Conservation (phyloP, 1,140 invertebrate genomes). For the Neodiprion virginianus region DNA sequence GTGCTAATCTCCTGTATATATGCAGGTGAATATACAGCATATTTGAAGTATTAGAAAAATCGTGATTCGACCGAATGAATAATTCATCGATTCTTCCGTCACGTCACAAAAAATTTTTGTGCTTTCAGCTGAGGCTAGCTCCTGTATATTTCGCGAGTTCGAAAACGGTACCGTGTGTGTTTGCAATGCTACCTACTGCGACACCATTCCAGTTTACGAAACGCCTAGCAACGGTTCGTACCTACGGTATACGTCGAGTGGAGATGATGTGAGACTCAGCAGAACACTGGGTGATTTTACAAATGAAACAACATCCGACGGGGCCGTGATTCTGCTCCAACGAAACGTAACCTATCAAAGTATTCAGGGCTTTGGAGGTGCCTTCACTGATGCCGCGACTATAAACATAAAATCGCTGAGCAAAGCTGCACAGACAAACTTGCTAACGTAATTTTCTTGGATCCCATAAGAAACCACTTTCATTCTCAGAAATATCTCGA, state of each 20-base stretch:
- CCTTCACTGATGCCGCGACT: constrained; percentile 84
- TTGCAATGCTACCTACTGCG: constrained; percentile 85
- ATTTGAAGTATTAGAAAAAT: too few species aligned
- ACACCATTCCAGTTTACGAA: constrained; percentile 65
- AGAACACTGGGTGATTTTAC: constrained; percentile 40
- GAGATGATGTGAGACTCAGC: constrained; percentile 62
- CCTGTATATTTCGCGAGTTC: constrained; percentile 41
- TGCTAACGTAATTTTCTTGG: constrained; percentile 64
- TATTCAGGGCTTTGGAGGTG: constrained; percentile 83
- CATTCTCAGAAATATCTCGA: constrained; percentile 1
- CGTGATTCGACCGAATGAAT: too few species aligned
- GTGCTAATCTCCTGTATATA: too few species aligned
- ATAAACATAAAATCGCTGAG: constrained; percentile 75
- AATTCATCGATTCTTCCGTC: too few species aligned
- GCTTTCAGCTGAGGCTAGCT: too few species aligned
- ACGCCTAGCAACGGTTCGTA: constrained; percentile 56
- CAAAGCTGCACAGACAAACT: constrained; percentile 60
- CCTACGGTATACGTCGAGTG: constrained; percentile 66
- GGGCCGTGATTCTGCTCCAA: constrained; percentile 28
- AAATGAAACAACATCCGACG: not conserved
- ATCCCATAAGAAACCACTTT: constrained; percentile 9
- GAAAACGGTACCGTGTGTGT: constrained; percentile 75
- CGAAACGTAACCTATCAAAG: constrained; percentile 59
- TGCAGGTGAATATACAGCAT: too few species aligned
- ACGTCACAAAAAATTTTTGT: too few species aligned